These are phyloP conservation scores for Seira musarum DNA, from an alignment of 2,888 invertebrate species.

Conservation along the genomic window DNA sequence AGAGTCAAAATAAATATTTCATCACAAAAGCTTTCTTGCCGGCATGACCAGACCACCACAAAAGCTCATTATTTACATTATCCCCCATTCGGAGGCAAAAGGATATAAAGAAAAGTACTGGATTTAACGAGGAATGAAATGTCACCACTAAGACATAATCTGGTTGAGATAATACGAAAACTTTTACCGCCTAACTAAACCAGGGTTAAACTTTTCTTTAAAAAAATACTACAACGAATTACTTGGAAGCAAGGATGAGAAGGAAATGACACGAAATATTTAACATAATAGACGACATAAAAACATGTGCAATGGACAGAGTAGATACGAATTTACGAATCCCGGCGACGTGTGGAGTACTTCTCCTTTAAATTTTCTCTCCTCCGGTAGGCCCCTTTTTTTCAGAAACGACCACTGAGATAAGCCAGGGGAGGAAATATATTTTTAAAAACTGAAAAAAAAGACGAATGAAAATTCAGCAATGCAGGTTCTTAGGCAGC, in stretches of 20 bases:
- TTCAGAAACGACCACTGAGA: not conserved
- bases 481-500: slow-evolving; percentile 48
- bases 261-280: not conserved
- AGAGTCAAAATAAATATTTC: not conserved
- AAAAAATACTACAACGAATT: not conserved
- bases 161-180: not conserved
- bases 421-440: slow-evolving; percentile 19
- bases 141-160: slow-evolving; percentile 2
- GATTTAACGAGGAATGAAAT: not conserved
- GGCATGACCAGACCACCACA: too few species aligned
- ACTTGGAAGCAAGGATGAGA: not conserved
- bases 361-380: slow-evolving; percentile 5
- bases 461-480: slow-evolving; percentile 14
- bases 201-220: not conserved
- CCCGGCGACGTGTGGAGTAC: not conserved
- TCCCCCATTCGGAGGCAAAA: not conserved
- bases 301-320: not conserved
- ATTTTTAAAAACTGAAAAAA: not conserved
- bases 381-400: too few species aligned
- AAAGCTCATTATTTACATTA: not conserved
- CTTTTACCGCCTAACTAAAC: not conserved
- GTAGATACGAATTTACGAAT: not conserved
- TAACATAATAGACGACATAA: not conserved
- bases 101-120: not conserved
- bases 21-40: not conserved